A percentile compares a stretch with the other conserved stretches of the same genome.
Conservation (phyloP, 2,797 vertebrate species). For the Sebastes cheni region DNA sequence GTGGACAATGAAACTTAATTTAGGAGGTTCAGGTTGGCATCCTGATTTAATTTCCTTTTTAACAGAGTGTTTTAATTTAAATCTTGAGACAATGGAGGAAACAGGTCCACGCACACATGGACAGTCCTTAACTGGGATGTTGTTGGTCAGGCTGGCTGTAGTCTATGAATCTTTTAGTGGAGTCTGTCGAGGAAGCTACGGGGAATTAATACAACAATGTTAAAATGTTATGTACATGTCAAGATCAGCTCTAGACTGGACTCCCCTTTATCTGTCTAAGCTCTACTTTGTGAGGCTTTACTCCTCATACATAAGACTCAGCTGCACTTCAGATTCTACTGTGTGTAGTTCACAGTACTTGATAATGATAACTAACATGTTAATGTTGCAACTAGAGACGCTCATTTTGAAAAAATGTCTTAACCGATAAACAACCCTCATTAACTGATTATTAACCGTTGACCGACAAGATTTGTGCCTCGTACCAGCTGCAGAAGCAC, state of each 20-base stretch:
- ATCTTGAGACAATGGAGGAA: conserved; percentile 21
- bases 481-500: too few species aligned
- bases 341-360: not conserved
- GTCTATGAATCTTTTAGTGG: not conserved
- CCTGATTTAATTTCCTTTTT: conserved; percentile 33
- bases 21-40: conserved; percentile 30
- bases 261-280: not conserved
- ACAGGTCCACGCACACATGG: not conserved
- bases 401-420: too few species aligned
- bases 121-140: not conserved
- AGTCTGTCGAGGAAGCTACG: not conserved
- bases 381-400: not conserved
- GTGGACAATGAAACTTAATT: conserved; percentile 40
- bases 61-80: conserved; percentile 27
- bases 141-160: not conserved
- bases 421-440: too few species aligned
- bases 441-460: too few species aligned
- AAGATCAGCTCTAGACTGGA: not conserved
- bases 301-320: not conserved
- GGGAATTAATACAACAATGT: not conserved
- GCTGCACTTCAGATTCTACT: not conserved
- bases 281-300: not conserved
- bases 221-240: not conserved
- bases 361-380: accelerated
- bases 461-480: too few species aligned